phyloP scores from a whole-genome alignment of 2,113 vertebrate genomes.

The Acrocephalus arundinaceus region DNA sequence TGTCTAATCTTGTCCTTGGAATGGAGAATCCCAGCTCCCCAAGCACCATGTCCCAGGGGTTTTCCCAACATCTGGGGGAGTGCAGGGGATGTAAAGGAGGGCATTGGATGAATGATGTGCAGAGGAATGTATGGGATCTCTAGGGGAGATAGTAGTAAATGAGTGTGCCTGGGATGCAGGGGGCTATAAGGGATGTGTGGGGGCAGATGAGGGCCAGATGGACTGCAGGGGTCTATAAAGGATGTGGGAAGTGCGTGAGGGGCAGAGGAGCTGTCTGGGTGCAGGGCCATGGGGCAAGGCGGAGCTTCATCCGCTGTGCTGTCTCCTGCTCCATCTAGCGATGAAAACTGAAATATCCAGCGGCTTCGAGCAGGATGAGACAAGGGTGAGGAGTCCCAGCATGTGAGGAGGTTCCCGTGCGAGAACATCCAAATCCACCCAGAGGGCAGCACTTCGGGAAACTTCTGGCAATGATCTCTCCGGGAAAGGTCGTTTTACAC shows the following conservation, averaged over 20 bases:
- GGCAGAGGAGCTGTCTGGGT: not conserved
- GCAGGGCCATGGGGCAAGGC: not conserved
- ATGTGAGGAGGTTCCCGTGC: fast-evolving
- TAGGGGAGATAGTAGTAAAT: not conserved
- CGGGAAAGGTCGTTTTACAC: not conserved
- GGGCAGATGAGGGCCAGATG: no score
- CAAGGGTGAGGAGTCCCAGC: not conserved
- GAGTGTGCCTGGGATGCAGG: not conserved
- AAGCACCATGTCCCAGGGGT: not conserved
- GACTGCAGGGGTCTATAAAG: not conserved
- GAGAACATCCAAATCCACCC: not conserved
- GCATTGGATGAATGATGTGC: no score
- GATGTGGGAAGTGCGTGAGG: not conserved
- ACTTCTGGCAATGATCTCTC: no score
- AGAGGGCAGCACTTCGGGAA: not conserved
- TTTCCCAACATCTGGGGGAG: fast-evolving
- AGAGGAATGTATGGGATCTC: not conserved
- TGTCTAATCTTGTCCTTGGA: not conserved
- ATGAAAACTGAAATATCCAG: not conserved
- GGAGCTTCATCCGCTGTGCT: not conserved
- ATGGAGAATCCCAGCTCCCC: not conserved
- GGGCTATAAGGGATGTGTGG: no score
- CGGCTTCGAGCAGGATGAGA: not conserved
- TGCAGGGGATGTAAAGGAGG: no score
- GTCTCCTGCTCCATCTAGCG: slow-evolving; percentile 48